phyloP scores from a whole-genome alignment of 37 sponge, comb jelly and placozoan species.

The Hexactinellida sp. region DNA sequence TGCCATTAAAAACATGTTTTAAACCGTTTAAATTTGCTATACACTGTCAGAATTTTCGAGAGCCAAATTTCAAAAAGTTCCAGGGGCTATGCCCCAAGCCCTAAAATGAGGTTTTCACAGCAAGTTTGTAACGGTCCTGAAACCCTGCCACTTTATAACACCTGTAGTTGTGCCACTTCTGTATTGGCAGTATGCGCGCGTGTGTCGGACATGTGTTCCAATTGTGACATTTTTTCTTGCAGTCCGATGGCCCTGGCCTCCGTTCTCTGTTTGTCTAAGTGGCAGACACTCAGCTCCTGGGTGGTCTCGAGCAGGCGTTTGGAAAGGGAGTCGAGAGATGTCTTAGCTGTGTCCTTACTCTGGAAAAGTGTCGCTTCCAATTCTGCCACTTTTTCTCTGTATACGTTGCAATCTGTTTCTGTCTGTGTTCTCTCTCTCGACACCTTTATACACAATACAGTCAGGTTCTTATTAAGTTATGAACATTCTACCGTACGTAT shows the following conservation, averaged over 20 bases:
- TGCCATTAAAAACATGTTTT: too few species aligned
- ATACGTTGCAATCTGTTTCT: neutral
- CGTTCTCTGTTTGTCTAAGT: neutral
- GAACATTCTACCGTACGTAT: too few species aligned
- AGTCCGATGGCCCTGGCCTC: neutral
- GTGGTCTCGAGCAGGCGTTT: neutral
- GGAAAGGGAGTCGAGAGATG: neutral
- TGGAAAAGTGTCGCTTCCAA: slow-evolving; percentile 5
- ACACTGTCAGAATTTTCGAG: too few species aligned
- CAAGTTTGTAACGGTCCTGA: too few species aligned
- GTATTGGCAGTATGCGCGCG: neutral
- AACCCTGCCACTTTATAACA: too few species aligned
- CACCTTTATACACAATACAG: too few species aligned
- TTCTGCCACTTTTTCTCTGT: neutral
- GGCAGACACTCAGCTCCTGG: neutral
- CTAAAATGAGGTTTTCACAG: too few species aligned
- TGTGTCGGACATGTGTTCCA: neutral
- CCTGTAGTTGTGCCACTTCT: slow-evolving; percentile 9
- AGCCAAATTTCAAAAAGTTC: too few species aligned
- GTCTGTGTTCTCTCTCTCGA: neutral
- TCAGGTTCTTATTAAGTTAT: too few species aligned
- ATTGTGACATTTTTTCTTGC: neutral
- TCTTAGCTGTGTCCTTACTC: slow-evolving; percentile 1
- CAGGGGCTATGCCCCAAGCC: too few species aligned
- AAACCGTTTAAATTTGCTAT: too few species aligned